Percentiles rank a stretch among this genome's conserved stretches.
Conservation (phyloP, 2,888 invertebrate genomes). For the Spilosoma lubricipeda region DNA sequence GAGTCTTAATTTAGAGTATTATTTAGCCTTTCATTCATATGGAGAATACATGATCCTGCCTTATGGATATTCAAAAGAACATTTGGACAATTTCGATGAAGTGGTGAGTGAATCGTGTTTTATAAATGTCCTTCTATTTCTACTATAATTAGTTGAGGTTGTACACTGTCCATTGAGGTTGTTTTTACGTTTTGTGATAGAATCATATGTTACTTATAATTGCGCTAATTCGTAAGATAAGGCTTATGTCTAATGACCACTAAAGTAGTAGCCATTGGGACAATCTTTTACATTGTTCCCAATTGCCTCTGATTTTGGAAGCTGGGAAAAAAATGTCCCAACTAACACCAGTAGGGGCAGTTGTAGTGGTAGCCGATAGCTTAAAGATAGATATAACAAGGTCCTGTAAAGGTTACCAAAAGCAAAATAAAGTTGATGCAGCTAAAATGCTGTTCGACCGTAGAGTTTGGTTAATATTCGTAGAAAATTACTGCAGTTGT, state of each 20-base stretch:
- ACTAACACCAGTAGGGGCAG: too few species aligned
- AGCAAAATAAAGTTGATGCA: too few species aligned
- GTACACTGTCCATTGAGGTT: neutral
- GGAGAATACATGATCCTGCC: slow-evolving; percentile 87
- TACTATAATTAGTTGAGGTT: neutral
- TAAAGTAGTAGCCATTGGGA: too few species aligned
- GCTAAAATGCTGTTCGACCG: too few species aligned
- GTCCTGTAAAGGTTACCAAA: neutral
- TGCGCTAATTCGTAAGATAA: neutral
- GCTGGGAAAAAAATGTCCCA: too few species aligned
- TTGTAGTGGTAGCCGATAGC: neutral
- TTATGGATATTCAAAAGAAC: slow-evolving; percentile 73
- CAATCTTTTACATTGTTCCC: too few species aligned
- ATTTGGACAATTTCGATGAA: slow-evolving; percentile 72
- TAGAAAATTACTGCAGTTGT: too few species aligned
- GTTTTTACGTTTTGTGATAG: neutral
- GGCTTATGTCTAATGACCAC: too few species aligned
- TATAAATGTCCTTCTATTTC: neutral
- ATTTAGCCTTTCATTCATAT: slow-evolving; percentile 88
- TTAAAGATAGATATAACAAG: neutral
- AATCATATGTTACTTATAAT: neutral
- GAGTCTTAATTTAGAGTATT: slow-evolving; percentile 74
- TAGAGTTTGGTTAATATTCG: too few species aligned
- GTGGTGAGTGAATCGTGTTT: slow-evolving; percentile 59
- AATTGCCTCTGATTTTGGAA: too few species aligned